Evolutionary conservation across 2,113 vertebrate species (phyloP).

Genomic region (Peromyscus maniculatus): DNA sequence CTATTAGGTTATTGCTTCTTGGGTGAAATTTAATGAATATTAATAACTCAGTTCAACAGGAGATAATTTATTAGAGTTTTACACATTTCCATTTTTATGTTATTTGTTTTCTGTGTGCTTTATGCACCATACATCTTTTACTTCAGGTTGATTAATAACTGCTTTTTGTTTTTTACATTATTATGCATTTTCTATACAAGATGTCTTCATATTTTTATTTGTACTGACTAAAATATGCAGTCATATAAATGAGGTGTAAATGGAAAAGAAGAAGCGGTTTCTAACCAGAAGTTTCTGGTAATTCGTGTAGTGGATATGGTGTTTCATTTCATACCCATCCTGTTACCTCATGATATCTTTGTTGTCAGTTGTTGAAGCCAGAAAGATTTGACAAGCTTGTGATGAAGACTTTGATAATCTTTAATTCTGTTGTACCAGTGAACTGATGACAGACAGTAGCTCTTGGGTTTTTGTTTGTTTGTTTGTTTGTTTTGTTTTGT

Average conservation of each 20-base stretch:
- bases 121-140: constrained; percentile 66
- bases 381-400: constrained; percentile 18
- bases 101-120: constrained; percentile 66
- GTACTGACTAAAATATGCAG: constrained; percentile 56
- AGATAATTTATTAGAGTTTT: constrained; percentile 75
- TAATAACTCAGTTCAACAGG: constrained; percentile 71
- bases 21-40: constrained; percentile 79
- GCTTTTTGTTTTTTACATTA: constrained; percentile 65
- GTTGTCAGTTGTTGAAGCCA: constrained; percentile 29
- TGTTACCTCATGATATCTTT: not conserved
- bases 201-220: constrained; percentile 58
- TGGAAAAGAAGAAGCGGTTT: constrained; percentile 62
- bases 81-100: constrained; percentile 74
- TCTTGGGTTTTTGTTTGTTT: not conserved
- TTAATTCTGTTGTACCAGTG: constrained; percentile 40
- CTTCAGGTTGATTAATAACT: constrained; percentile 76
- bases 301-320: not conserved
- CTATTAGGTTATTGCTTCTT: constrained; percentile 73
- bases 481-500: not conserved
- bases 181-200: constrained; percentile 70
- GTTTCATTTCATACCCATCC: constrained; percentile 46
- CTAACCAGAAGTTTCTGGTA: constrained; percentile 46
- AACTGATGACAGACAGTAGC: constrained; percentile 33
- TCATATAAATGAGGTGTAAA: constrained; percentile 31
- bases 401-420: constrained; percentile 16